These are phyloP conservation scores for Oxyruncus cristatus DNA, from an alignment of 2,113 vertebrate genomes.

Conservation along the genomic window DNA sequence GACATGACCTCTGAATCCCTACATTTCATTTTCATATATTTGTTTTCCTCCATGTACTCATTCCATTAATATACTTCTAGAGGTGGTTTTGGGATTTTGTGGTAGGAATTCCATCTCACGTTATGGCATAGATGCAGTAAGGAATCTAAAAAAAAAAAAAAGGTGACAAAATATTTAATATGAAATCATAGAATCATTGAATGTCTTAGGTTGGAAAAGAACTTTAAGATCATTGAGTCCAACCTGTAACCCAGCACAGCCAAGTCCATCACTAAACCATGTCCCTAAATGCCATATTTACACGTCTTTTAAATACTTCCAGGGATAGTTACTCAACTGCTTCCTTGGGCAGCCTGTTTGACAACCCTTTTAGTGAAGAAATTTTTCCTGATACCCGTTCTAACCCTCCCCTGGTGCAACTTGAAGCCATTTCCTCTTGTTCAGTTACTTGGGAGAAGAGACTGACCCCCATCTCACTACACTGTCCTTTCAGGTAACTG, in stretches of 20 bases:
- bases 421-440: neutral
- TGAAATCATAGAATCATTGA: neutral
- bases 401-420: neutral
- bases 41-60: neutral
- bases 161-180: neutral
- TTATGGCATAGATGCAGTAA: neutral
- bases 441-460: neutral
- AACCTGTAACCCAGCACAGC: neutral
- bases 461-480: fast-evolving
- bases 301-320: neutral
- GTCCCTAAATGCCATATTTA: neutral
- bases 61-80: neutral
- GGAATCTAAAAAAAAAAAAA: neutral
- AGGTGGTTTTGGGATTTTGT: neutral
- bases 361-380: neutral
- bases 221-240: neutral
- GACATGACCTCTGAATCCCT: neutral
- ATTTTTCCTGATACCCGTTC: neutral
- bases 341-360: neutral
- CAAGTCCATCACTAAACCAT: neutral
- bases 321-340: neutral
- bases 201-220: neutral
- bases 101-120: fast-evolving
- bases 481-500: neutral
- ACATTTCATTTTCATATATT: neutral